Evolutionary conservation across 2,888 invertebrate genomes (phyloP), one percentile per base, ranked within the genome.

Genomic region (Melanophora roralis): DNA sequence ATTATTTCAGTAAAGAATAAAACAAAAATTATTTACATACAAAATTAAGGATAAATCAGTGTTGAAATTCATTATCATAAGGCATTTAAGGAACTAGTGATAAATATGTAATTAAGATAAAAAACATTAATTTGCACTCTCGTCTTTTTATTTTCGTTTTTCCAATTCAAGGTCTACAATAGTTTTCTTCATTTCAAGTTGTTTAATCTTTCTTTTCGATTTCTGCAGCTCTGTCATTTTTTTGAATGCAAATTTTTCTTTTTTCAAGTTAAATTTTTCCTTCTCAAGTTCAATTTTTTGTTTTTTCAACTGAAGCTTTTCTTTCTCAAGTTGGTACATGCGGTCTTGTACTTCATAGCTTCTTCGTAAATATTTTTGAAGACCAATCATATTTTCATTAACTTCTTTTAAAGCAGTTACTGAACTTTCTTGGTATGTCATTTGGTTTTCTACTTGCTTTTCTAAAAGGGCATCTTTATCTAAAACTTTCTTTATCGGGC

Each of bases 361-460:
- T n/a, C n/a, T n/a, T n/a, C n/a, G n/a, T n/a, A n/a, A n/a, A n/a
- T n/a, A n/a, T n/a, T n/a, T n/a, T n/a, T n/a, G n/a, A 2, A 12
- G 2, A 21, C 1, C 1, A n/a, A 55, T 57, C 7, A 16, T 36
- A 11, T 74, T 49, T 4, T 57, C 36, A 19, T 74, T 16, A 34
- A 1, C 23, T 14, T 65, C n/a, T 2, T 4, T 47, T 38, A 67
- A 59, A 14, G 27, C 8, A 19, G 38, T 2, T 38, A 36, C 2
- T 1, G 45, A 32, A 27, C 6, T 59, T 27, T 74, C 43, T 32
- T 59, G 43, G 14, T 55, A 67, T 9, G 11, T 32, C 5, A 16
- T 57, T 21, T 74, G 65, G 38, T 67, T 65, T 1, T 36, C 40
- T 1, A 59, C 59, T 67, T 67, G 59, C n/a, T 59, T 60, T 49